These are phyloP conservation scores for Andrena flavipes DNA, from an alignment of 2,888 invertebrate genomes.

Conservation along the genomic window DNA sequence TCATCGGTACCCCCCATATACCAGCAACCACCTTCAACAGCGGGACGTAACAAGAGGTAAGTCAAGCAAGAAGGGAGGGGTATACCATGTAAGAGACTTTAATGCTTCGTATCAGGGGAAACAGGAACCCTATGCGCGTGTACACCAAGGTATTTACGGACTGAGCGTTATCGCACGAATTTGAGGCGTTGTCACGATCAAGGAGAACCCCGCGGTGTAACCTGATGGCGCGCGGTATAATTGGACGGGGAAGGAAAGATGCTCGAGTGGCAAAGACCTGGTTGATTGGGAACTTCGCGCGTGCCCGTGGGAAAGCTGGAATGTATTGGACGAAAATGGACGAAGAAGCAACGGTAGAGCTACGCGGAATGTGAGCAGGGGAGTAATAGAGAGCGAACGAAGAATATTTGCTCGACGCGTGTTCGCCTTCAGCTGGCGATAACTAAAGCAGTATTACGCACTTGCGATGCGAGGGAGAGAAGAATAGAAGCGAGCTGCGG, in stretches of 20 bases:
- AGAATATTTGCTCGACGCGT: too few relatives aligned
- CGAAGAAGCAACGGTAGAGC: too few relatives aligned
- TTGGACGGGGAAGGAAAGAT: constrained; percentile 9
- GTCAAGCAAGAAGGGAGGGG: constrained; percentile 21
- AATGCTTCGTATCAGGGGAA: constrained; percentile 60
- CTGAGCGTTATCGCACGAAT: constrained; percentile 55
- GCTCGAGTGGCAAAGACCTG: neutral
- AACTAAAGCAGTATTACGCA: too few relatives aligned
- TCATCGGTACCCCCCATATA: constrained; percentile 59
- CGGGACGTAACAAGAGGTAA: constrained; percentile 55
- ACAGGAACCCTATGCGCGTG: constrained; percentile 43
- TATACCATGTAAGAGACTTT: constrained; percentile 55
- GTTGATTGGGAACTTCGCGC: neutral
- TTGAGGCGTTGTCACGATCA: constrained; percentile 57
- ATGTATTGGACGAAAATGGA: too few relatives aligned
- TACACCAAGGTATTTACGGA: constrained; percentile 31
- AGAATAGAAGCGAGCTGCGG: neutral
- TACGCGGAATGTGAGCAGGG: too few relatives aligned
- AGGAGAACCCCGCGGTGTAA: constrained; percentile 1
- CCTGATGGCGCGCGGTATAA: constrained; percentile 9
- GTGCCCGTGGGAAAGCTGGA: neutral
- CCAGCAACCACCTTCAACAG: constrained; percentile 44
- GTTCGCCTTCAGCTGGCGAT: too few relatives aligned
- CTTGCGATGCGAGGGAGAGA: neutral
- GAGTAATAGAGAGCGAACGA: too few relatives aligned